Percentiles rank a stretch among this genome's conserved stretches.
Conservation (phyloP, 2,888 invertebrate species). For the Troides helena region DNA sequence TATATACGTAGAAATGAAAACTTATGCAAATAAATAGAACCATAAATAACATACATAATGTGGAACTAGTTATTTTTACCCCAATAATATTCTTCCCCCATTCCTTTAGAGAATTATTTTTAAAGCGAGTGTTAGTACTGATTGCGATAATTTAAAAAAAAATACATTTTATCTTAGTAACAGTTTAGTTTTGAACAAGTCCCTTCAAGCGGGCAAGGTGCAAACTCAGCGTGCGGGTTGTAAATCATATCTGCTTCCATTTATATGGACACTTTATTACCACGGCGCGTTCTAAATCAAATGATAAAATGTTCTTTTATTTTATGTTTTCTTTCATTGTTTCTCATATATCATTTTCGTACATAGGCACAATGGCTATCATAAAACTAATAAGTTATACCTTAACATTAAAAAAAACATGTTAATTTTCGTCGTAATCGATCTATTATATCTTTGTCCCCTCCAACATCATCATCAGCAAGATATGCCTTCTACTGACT, state of each 20-base stretch:
- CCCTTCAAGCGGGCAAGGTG: slow-evolving; percentile 53
- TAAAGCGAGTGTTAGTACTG: too few species aligned
- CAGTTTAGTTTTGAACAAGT: slow-evolving; percentile 51
- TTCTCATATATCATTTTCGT: slow-evolving; percentile 57
- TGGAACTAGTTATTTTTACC: too few species aligned
- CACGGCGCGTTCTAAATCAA: slow-evolving; percentile 77
- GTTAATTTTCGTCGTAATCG: too few species aligned
- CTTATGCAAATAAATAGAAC: too few species aligned
- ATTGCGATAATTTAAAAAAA: not conserved
- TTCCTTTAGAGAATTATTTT: too few species aligned
- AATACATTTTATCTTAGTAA: not conserved
- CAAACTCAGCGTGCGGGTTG: slow-evolving; percentile 63
- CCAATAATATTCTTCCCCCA: too few species aligned
- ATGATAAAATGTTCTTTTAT: slow-evolving; percentile 77
- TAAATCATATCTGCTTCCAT: slow-evolving; percentile 77
- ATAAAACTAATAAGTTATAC: not conserved
- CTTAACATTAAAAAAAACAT: too few species aligned
- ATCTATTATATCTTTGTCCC: too few species aligned
- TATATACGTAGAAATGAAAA: too few species aligned
- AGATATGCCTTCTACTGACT: too few species aligned
- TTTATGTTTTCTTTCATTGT: slow-evolving; percentile 71
- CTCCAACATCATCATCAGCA: too few species aligned
- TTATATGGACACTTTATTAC: slow-evolving; percentile 79
- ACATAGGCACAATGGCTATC: not conserved
- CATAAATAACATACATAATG: too few species aligned